Conservation (phyloP, 1,140 invertebrate species). For the Scaptomyza montana region DNA sequence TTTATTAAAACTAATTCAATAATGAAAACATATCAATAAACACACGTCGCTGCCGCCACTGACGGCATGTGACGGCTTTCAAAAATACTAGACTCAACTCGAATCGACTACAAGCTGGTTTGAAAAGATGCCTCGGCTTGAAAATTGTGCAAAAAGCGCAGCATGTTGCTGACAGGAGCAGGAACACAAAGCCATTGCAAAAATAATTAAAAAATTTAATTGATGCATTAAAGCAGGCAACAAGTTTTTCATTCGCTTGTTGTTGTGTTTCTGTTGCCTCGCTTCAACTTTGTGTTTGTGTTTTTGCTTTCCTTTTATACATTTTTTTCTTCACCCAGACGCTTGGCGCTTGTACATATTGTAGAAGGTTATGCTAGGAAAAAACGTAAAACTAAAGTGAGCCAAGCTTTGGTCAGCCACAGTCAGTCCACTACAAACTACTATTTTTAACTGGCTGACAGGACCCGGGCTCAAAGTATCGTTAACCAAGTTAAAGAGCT, state of each 20-base stretch:
- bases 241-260: slow-evolving; percentile 58
- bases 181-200: slow-evolving; percentile 70
- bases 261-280: slow-evolving; percentile 2
- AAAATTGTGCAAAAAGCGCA: slow-evolving; percentile 52
- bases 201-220: slow-evolving; percentile 82
- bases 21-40: slow-evolving; percentile 81
- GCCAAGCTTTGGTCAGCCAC: slow-evolving; percentile 20
- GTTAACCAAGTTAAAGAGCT: slow-evolving; percentile 60
- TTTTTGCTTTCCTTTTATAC: slow-evolving; percentile 34
- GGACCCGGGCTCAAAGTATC: slow-evolving; percentile 40
- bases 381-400: slow-evolving; percentile 26
- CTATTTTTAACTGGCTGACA: slow-evolving; percentile 73
- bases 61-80: slow-evolving; percentile 68
- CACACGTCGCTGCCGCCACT: slow-evolving; percentile 56
- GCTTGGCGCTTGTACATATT: slow-evolving; percentile 41
- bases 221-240: slow-evolving; percentile 81
- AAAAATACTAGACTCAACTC: slow-evolving; percentile 62
- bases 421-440: slow-evolving; percentile 28
- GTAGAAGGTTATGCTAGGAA: slow-evolving; percentile 13
- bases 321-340: slow-evolving; percentile 14
- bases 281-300: slow-evolving; percentile 51
- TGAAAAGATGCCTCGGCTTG: slow-evolving; percentile 36
- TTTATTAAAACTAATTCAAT: slow-evolving; percentile 70
- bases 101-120: slow-evolving; percentile 29
- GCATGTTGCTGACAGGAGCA: slow-evolving; percentile 75